Conservation (phyloP, 2,113 vertebrate genomes). For the Oncorhynchus mykiss region DNA sequence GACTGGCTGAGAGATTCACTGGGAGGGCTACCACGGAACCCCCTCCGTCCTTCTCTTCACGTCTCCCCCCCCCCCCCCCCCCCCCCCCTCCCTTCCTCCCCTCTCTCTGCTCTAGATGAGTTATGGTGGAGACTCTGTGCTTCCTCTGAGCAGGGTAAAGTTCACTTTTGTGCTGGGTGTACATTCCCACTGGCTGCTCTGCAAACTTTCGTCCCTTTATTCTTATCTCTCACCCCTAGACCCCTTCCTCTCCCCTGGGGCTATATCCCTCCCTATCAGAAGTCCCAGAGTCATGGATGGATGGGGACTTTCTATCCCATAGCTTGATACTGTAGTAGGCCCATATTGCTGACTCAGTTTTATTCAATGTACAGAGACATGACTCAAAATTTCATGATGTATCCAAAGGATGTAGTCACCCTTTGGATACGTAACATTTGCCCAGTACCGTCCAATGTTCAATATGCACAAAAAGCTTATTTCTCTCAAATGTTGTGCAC, state of each 20-base stretch:
- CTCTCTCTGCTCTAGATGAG: conserved; percentile 38
- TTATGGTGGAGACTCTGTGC: conserved; percentile 37
- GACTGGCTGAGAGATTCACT: too few species aligned
- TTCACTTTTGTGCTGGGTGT: conserved; percentile 51
- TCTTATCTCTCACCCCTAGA: not conserved
- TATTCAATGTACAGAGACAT: too few species aligned
- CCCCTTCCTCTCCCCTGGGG: not conserved
- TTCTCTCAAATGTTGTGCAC: too few species aligned
- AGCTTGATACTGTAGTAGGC: too few species aligned
- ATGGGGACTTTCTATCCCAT: too few species aligned
- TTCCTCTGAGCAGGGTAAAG: conserved; percentile 47
- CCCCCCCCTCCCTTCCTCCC: not conserved
- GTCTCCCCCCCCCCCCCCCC: not conserved
- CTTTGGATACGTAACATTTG: too few species aligned
- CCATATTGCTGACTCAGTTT: too few species aligned
- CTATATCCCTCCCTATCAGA: not conserved
- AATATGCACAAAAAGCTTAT: too few species aligned
- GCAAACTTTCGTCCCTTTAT: not conserved
- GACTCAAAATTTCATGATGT: too few species aligned
- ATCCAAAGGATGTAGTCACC: too few species aligned
- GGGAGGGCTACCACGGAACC: not conserved
- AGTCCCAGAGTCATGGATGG: too few species aligned
- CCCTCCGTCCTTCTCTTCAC: not conserved
- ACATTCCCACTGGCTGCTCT: conserved; percentile 23
- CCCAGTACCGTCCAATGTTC: too few species aligned